A percentile compares a stretch with the other conserved stretches of the same genome.
Evolutionary conservation across 2,888 invertebrate species (phyloP).

Genomic region (Epinotia ramella): DNA sequence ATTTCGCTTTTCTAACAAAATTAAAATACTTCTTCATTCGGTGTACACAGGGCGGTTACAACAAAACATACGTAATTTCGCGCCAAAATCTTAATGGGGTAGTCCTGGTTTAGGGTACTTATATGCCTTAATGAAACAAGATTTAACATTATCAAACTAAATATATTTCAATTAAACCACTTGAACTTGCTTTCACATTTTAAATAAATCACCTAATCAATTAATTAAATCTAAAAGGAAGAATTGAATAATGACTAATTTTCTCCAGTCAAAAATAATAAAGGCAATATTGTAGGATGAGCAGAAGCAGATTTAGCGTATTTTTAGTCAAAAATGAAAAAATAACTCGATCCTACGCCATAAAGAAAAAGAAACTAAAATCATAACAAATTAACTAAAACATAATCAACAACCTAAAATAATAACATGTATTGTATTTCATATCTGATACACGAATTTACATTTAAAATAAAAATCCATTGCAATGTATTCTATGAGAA

Average conservation of each 20-base stretch:
- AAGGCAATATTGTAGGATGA: neutral
- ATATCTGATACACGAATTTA: constrained; percentile 18
- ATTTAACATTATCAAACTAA: constrained; percentile 46
- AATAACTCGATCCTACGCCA: neutral
- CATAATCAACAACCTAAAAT: constrained; percentile 43
- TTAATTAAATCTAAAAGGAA: constrained; percentile 28
- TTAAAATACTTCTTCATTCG: no score
- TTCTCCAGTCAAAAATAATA: constrained; percentile 15
- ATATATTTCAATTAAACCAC: constrained; percentile 50
- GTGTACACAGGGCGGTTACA: no score
- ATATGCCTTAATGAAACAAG: constrained; percentile 20
- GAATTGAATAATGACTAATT: constrained; percentile 3
- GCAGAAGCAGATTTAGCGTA: neutral
- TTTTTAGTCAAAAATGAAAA: constrained; percentile 3
- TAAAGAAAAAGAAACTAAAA: constrained; percentile 15
- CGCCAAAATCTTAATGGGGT: no score
- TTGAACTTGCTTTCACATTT: constrained; percentile 29
- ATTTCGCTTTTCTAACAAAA: no score
- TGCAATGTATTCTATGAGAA: neutral
- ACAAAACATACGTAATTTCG: no score
- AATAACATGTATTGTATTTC: constrained; percentile 27
- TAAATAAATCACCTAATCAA: constrained; percentile 46
- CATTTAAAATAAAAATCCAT: neutral
- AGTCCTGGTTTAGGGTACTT: neutral
- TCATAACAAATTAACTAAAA: constrained; percentile 36